Conservation (phyloP, 2,888 invertebrate species). For the Brachypalpus laphriformis region DNA sequence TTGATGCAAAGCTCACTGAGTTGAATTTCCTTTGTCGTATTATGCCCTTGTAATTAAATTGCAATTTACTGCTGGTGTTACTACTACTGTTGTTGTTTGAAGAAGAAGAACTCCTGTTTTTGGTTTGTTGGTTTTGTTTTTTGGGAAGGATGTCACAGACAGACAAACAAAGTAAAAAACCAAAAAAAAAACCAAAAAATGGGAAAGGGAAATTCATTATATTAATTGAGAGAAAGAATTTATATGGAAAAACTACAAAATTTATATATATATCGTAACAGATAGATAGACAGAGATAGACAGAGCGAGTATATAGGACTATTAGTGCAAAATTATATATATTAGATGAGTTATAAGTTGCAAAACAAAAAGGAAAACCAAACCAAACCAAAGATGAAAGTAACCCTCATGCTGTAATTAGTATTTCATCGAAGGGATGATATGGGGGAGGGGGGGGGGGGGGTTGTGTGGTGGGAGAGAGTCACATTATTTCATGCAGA, state of each 20-base stretch:
- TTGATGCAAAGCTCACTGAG: slow-evolving; percentile 52
- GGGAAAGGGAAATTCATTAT: slow-evolving; percentile 15
- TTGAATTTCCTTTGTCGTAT: slow-evolving; percentile 62
- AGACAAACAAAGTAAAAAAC: background rate
- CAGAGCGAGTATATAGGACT: background rate
- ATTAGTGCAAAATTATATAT: background rate
- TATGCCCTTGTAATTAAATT: slow-evolving; percentile 64
- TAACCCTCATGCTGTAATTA: background rate
- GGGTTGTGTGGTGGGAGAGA: no score
- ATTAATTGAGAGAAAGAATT: slow-evolving; percentile 27
- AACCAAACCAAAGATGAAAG: background rate
- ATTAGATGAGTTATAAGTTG: background rate
- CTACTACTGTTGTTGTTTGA: slow-evolving; percentile 65
- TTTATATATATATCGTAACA: background rate
- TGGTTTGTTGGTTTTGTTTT: slow-evolving; percentile 3
- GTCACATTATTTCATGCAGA: background rate
- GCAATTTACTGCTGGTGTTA: slow-evolving; percentile 65
- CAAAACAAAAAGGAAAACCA: background rate
- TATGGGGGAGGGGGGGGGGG: no score
- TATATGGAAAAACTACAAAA: background rate
- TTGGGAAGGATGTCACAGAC: slow-evolving; percentile 8
- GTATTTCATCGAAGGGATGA: background rate
- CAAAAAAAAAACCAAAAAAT: slow-evolving; percentile 1
- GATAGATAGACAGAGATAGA: background rate
- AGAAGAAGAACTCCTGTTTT: slow-evolving; percentile 54